phyloP scores from a whole-genome alignment of 2,888 invertebrate genomes.

The Gnatocerus cornutus region DNA sequence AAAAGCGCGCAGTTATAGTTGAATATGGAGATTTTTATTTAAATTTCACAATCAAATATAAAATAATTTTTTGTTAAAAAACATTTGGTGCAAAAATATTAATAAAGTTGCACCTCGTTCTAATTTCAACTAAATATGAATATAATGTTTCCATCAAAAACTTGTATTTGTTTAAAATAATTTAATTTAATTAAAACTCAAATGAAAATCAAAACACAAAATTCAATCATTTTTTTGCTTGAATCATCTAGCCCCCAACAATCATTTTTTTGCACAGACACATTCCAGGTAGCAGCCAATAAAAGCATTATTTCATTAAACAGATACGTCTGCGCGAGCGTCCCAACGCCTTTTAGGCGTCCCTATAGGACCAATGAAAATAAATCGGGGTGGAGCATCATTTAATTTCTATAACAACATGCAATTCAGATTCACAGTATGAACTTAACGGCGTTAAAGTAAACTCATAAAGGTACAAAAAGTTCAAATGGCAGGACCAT shows the following conservation, averaged over 20 bases:
- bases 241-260: neutral
- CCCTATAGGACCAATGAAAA: slow-evolving; percentile 65
- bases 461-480: slow-evolving; percentile 28
- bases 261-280: slow-evolving; percentile 13
- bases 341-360: slow-evolving; percentile 68
- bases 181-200: too few species aligned
- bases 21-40: too few species aligned
- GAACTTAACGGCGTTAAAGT: slow-evolving; percentile 59
- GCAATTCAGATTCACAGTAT: slow-evolving; percentile 61
- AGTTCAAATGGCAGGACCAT: slow-evolving; percentile 85
- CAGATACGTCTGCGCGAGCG: slow-evolving; percentile 65
- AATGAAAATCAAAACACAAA: too few species aligned
- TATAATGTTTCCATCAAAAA: too few species aligned
- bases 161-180: too few species aligned
- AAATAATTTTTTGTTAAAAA: too few species aligned
- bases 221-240: too few species aligned
- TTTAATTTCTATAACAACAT: slow-evolving; percentile 62
- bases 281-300: slow-evolving; percentile 62
- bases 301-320: slow-evolving; percentile 65
- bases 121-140: too few species aligned
- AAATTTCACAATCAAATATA: too few species aligned
- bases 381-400: slow-evolving; percentile 67
- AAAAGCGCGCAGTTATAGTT: neutral
- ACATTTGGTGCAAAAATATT: too few species aligned
- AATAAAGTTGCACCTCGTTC: too few species aligned